phyloP scores from a whole-genome alignment of 1,140 invertebrate genomes.

The Eumeta japonica region DNA sequence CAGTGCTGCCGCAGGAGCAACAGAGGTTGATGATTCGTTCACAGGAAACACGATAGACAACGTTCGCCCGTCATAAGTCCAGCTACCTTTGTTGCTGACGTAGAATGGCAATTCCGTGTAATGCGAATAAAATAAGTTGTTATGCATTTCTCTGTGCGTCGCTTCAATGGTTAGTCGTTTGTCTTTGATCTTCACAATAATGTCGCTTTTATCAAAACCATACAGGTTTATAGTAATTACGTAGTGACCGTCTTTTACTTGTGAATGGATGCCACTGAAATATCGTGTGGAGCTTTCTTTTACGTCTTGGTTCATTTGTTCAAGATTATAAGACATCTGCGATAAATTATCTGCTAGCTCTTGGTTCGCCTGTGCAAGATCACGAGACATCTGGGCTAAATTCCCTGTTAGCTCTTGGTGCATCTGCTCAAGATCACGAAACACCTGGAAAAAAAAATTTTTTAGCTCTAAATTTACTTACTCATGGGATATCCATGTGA shows the following conservation, averaged over 20 bases:
- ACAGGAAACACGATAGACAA: constrained; percentile 29
- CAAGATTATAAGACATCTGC: too few relatives aligned
- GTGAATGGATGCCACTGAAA: constrained; percentile 15
- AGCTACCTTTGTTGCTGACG: constrained; percentile 24
- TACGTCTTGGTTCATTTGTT: too few relatives aligned
- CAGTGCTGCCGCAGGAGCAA: not conserved
- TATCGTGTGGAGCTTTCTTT: constrained; percentile 12
- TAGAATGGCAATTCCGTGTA: constrained; percentile 14
- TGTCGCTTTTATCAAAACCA: constrained; percentile 24
- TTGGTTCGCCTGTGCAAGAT: too few relatives aligned
- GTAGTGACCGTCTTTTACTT: constrained; percentile 21
- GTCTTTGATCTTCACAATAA: constrained; percentile 22
- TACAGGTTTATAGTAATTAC: constrained; percentile 16
- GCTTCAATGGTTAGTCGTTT: constrained; percentile 26
- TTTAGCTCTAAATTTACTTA: too few relatives aligned
- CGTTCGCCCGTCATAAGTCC: constrained; percentile 22
- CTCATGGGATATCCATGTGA: too few relatives aligned
- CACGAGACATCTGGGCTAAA: too few relatives aligned
- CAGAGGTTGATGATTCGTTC: constrained; percentile 3
- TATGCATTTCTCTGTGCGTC: constrained; percentile 12
- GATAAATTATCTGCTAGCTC: too few relatives aligned
- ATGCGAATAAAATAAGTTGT: constrained; percentile 13
- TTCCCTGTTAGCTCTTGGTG: constrained; percentile 15
- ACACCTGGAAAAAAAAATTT: too few relatives aligned
- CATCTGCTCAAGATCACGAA: constrained; percentile 14